Conservation (phyloP, 2,113 vertebrate genomes). For the Neotoma lepida region DNA sequence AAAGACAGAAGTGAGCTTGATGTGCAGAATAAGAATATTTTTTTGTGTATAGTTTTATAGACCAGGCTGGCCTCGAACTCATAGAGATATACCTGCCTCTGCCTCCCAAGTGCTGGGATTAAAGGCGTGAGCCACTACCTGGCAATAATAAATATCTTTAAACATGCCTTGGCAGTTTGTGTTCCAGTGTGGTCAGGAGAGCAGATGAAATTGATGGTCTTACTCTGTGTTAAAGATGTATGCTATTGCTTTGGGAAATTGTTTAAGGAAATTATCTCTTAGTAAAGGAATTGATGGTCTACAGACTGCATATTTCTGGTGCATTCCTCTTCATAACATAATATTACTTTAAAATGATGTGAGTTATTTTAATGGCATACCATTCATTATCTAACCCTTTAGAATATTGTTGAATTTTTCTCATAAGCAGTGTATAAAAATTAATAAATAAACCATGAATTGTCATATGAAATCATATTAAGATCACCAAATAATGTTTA, state of each 20-base stretch:
- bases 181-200: neutral
- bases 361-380: neutral
- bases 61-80: neutral
- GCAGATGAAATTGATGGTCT: constrained; percentile 12
- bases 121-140: neutral
- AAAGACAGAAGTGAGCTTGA: neutral
- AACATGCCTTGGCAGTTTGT: neutral
- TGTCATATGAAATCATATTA: neutral
- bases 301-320: constrained; percentile 4
- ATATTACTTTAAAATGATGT: neutral
- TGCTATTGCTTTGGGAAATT: neutral
- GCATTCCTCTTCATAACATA: neutral
- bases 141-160: neutral
- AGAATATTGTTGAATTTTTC: neutral
- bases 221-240: neutral
- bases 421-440: neutral
- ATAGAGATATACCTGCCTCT: neutral
- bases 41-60: neutral
- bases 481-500: neutral
- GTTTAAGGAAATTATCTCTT: neutral
- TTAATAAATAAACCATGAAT: neutral
- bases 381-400: neutral
- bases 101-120: neutral
- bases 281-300: neutral
- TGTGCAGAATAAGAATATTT: neutral